Evolutionary conservation across 1,140 invertebrate species (phyloP).

Genomic region (Oncopeltus fasciatus): DNA sequence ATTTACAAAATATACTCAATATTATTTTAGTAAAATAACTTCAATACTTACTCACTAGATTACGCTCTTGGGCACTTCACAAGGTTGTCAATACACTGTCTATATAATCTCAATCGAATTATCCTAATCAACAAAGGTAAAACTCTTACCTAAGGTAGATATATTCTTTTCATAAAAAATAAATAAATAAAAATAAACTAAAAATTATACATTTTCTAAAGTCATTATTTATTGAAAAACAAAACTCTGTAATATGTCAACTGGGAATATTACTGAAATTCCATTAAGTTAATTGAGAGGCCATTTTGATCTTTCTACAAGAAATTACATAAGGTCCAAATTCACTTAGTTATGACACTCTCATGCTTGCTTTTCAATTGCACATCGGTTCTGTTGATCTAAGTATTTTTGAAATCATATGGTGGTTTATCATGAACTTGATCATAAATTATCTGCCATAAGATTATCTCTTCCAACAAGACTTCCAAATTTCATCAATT

Average conservation of each 20-base stretch:
- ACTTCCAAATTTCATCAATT: no score
- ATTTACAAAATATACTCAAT: constrained; percentile 17
- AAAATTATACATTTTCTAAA: background rate
- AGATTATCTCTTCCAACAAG: no score
- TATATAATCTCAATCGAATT: constrained; percentile 2
- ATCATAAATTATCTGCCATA: no score
- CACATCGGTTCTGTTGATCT: no score
- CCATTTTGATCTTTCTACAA: no score
- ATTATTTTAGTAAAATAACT: constrained; percentile 18
- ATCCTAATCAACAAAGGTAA: background rate
- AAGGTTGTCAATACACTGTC: background rate
- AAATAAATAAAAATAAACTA: background rate
- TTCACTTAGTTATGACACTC: no score
- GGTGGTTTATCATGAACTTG: no score
- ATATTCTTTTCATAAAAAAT: no score
- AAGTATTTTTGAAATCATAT: no score
- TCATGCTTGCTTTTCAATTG: no score
- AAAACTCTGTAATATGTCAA: background rate
- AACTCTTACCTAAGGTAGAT: background rate
- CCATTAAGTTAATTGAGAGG: background rate
- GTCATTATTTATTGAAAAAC: constrained; percentile 1
- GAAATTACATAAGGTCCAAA: no score
- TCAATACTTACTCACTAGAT: constrained; percentile 11
- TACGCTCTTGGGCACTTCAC: constrained; percentile 15
- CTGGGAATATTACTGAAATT: background rate